Evolutionary conservation across 2,888 invertebrate species (phyloP), one percentile per base, ranked within the genome.

Genomic region (Lymantria dispar): DNA sequence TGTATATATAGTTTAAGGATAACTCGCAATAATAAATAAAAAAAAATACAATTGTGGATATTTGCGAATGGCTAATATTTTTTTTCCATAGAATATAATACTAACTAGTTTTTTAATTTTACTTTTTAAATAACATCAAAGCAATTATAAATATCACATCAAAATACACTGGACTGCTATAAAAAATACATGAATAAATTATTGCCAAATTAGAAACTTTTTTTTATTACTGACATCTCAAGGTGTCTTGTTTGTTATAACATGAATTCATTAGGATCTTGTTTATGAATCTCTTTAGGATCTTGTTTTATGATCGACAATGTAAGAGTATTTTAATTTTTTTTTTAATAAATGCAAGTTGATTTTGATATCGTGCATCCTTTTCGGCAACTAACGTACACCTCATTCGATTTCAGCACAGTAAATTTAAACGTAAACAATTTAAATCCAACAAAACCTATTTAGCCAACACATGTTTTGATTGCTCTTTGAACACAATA

Each of bases 1-100:
- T 64, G 64, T 59, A 59, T 54, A 52, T 50, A 59, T 56, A 61
- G 52, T 56, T 60, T 9, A 36, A 36, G 11, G 11, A 11, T 36
- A 11, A 36, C 36, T 22, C 2, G 22, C 22, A 22, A 22, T 22
- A 22, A 22, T 22, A 22, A 22, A 22, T 22, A 22, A 22, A 22
- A 22, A 22, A 2, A 22, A 22, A 22, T 22, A 22, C 22, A 22
- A 22, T 22, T 22, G 22, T 22, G 22, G 22, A 22, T n/a, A n/a
- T 22, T 22, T 22, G 22, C 22, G 5, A 22, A 22, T 22, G 22
- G 22, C 22, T 22, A 22, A 22, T 22, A 5, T 36, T 36, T 36
- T 36, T 22, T 36, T 36, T 36, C n/a, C n/a, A n/a, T 36, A 36
- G 36, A 22, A 22, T 22, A 22, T 22, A 22, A 22, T 22, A 22